phyloP scores from a whole-genome alignment of 2,113 vertebrate genomes.

The Ploceus nigricollis region DNA sequence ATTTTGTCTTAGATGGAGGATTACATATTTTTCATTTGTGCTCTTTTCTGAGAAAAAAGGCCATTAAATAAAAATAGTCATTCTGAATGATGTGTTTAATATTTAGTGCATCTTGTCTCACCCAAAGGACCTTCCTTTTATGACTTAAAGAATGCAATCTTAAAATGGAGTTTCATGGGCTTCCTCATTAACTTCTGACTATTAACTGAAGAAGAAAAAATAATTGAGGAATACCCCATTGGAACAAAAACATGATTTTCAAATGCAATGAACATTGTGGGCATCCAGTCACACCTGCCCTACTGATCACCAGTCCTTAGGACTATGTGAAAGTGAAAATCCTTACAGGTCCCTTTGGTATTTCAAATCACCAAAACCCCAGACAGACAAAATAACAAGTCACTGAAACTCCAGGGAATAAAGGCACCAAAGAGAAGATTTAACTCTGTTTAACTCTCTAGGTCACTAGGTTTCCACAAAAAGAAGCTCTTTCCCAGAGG shows the following conservation, averaged over 20 bases:
- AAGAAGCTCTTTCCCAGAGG: neutral
- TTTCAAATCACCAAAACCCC: neutral
- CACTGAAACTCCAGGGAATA: neutral
- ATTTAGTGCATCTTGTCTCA: neutral
- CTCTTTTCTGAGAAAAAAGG: neutral
- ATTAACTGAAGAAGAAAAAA: neutral
- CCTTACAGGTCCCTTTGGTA: neutral
- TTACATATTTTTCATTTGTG: neutral
- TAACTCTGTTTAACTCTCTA: neutral
- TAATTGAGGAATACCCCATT: neutral
- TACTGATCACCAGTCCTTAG: neutral
- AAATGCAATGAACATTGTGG: neutral
- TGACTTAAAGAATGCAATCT: neutral
- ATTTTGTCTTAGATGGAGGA: neutral
- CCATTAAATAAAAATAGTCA: neutral
- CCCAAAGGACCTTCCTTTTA: neutral
- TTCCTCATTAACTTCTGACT: neutral
- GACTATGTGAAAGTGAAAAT: neutral
- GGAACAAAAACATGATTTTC: neutral
- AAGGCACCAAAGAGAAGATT: neutral
- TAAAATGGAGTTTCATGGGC: conserved; percentile 4
- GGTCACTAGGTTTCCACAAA: neutral
- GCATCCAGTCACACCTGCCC: neutral
- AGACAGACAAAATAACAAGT: neutral
- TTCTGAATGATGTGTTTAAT: neutral